Base-by-base conservation (phyloP, 2,797 vertebrate genomes). In the Melanotaenia trifasciata region DNA sequence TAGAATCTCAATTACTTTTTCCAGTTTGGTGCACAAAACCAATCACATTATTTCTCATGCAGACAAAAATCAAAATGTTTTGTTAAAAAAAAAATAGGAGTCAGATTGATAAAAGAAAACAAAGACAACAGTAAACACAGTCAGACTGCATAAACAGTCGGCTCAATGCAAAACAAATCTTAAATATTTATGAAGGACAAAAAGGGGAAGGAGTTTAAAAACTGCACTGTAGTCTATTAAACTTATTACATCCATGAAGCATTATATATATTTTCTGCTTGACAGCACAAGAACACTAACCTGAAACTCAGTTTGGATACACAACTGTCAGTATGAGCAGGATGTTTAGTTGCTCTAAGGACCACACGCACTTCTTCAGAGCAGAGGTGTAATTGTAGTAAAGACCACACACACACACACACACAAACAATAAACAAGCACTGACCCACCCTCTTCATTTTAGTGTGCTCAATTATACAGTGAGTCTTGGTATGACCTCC, bases 101-200 rank as follows among this genome's bases (percentile, higher is more conserved):
- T 22, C 50, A 24, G n/a, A 51, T 51, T 51, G n/a, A 22, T 51
- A 24, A 58, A 5, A 50, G 11, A 18, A 35, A 28, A 14, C 45
- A n/a, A 7, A 66, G 56, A 40, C 10, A 20, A 33, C 14, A 70
- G 50, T 36, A 65, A 74, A 67, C 33, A 26, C 66, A 72, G 47
- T 6, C 18, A 67, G 63, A 70, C 76, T 78, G 65, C 59, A 79
- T 81, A 63, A 88, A 83, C 67, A 81, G 54, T 50, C 68, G 59
- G 20, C 54, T 71, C 26, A 30, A 28, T 67, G 63, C 53, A 70
- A 74, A 81, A 70, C 38, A 79, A 33, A 67, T 51, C 47, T 85
- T 79, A 83, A 86, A 86, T 83, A 88, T 90, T 85, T 70, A 90
- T 86, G 83, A 75, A 78, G 24, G 50, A 74, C 64, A 80, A 72